phyloP scores from a whole-genome alignment of 2,113 vertebrate genomes.

The pig (Sus scrofa) region DNA sequence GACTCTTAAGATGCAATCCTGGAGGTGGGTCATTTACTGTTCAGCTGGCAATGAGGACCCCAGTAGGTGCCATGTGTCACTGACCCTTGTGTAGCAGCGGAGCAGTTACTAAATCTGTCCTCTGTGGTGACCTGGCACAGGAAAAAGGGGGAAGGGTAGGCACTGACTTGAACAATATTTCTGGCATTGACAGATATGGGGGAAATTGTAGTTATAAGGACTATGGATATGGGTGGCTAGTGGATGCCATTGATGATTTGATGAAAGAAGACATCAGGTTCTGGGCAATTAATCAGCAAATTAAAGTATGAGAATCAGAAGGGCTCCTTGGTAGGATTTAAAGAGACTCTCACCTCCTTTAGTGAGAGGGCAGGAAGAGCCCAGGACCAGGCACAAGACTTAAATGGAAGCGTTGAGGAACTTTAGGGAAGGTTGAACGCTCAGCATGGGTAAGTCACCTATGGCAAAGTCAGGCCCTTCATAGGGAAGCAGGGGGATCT shows the following conservation, averaged over 20 bases:
- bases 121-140: background rate
- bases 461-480: background rate
- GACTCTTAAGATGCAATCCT: background rate
- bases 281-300: background rate
- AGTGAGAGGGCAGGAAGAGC: background rate
- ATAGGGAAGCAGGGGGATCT: background rate
- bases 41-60: background rate
- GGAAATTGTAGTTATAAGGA: background rate
- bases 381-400: background rate
- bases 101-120: background rate
- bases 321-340: background rate
- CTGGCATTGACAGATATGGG: background rate
- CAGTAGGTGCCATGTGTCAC: background rate
- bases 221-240: background rate
- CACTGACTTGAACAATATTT: background rate
- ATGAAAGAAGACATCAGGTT: background rate
- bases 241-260: background rate
- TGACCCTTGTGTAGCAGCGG: background rate
- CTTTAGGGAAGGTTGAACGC: background rate
- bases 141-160: no score
- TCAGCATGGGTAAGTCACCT: background rate
- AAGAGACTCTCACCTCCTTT: background rate
- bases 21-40: background rate
- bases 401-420: background rate
- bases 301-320: background rate